Percentiles rank a stretch among this genome's conserved stretches.
phyloP scores from a whole-genome alignment of 2,888 invertebrate species.

The Cheilosia vulpina region DNA sequence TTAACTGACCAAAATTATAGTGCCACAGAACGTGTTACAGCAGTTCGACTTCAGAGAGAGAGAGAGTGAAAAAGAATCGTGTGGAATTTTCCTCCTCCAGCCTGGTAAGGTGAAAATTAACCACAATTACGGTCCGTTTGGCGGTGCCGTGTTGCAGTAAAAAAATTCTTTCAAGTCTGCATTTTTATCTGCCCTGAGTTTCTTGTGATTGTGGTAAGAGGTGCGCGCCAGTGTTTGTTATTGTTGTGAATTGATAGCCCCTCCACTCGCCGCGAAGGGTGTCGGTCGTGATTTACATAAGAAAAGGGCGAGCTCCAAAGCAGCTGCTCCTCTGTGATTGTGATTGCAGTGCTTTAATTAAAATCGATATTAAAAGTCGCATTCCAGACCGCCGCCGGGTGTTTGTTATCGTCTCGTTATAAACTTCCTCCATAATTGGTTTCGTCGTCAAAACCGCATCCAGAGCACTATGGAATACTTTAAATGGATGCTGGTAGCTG shows the following conservation, averaged over 20 bases:
- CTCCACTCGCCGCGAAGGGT: not conserved
- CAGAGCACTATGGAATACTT: conserved; percentile 53
- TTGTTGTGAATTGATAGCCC: conserved; percentile 5
- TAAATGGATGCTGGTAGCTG: conserved; percentile 41
- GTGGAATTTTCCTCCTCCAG: conserved; percentile 16
- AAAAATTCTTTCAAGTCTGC: conserved; percentile 26
- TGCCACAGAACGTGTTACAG: conserved; percentile 29
- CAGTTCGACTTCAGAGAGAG: conserved; percentile 12
- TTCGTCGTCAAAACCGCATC: not conserved
- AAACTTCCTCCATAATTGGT: conserved; percentile 53
- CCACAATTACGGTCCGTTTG: conserved; percentile 32
- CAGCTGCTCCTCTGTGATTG: not conserved
- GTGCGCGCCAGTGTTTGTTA: conserved; percentile 35
- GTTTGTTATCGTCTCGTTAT: conserved; percentile 33
- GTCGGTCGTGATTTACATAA: conserved; percentile 40
- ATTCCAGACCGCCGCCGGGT: conserved; percentile 26
- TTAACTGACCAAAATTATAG: conserved; percentile 39
- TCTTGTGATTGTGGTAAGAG: conserved; percentile 10
- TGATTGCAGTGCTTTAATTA: conserved; percentile 37
- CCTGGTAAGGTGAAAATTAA: conserved; percentile 38
- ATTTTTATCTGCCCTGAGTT: not conserved
- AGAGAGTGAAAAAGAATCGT: not conserved
- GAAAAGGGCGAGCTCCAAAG: conserved; percentile 12
- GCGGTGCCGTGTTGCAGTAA: conserved; percentile 8
- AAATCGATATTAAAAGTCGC: conserved; percentile 35